Conservation (phyloP, 2,888 invertebrate genomes). For the Carabus problematicus region DNA sequence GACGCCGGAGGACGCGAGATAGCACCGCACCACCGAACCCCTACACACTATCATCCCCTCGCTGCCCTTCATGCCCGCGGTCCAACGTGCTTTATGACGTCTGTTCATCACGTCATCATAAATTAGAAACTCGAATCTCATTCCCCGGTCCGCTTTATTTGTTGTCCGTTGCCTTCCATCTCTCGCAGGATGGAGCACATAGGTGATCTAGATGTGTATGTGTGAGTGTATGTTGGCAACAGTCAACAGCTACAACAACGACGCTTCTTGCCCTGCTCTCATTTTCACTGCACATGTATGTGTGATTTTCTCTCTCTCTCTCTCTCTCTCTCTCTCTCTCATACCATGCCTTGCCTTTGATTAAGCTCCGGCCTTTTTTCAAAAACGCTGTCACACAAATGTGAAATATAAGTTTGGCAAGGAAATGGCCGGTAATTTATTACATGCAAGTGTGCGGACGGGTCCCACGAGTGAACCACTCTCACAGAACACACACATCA, state of each 20-base stretch:
- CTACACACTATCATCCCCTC: conserved; percentile 18
- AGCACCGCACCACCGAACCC: conserved; percentile 3
- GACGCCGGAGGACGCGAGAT: conserved; percentile 17
- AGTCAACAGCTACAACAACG: background rate
- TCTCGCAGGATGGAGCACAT: background rate
- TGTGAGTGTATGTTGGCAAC: conserved; percentile 6
- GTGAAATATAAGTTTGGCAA: conserved; percentile 44
- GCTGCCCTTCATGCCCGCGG: no score
- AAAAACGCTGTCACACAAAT: conserved; percentile 42
- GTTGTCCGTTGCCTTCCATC: conserved; percentile 19
- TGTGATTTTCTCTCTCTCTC: no score
- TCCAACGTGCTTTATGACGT: conserved; percentile 51
- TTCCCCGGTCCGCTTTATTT: conserved; percentile 38
- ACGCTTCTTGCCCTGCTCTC: no score
- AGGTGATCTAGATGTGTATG: conserved; percentile 3
- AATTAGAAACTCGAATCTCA: conserved; percentile 48
- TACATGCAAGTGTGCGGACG: conserved; percentile 30
- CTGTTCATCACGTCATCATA: conserved; percentile 53
- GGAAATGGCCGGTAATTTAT: conserved; percentile 40
- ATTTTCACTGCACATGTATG: no score
- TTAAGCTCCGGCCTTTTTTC: conserved; percentile 42
- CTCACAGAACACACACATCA: no score
- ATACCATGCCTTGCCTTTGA: conserved; percentile 26
- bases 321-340: no score
- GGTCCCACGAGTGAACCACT: background rate